Base-by-base conservation (phyloP, 2,888 invertebrate genomes). In the Sturmia bella region DNA sequence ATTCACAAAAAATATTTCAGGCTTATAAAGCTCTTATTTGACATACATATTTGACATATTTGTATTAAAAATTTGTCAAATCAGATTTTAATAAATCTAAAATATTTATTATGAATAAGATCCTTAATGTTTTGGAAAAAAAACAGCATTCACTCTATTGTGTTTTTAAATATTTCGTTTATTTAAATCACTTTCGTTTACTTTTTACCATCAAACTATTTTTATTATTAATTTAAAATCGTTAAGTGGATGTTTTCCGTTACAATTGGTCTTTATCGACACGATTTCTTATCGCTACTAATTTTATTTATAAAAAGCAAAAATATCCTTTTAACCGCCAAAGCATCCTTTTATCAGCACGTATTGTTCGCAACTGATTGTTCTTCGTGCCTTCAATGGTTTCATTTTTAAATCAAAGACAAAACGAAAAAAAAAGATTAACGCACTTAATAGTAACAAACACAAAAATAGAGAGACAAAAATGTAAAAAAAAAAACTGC, bases 351-450 rank as follows among this genome's bases (percentile, higher is more conserved):
- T 73, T 75, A 17, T 72, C 37, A 41, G 39, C 56, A 37, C 72
- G 68, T 73, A 50, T 52, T 68, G 68, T 73, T 81, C 68, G 68
- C 72, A 76, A 81, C 80, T 81, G 80, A 81, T 63, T 72, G 21
- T 76, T 80, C 5, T 61, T 45, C 9, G 41, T 21, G 21, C 11
- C 15, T 27, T 54, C 15, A 17, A 50, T 64, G 63, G 39, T 77
- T 45, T 41, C 32, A 39, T 50, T 52, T 66, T 66, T 57, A 24
- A 41, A 15, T 41, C 15, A 27, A 41, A 66, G 7, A 41, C 4
- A 41, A 54, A 48, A 9, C 45, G 32, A 7, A 12, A 21, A 41
- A 21, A 39, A 39, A 45, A 69, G 59, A 27, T 9, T 41, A 64
- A 41, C 39, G 39, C 43, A 54, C 1, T 37, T 61, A 48, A 56